Conservation (phyloP, 2,113 vertebrate genomes). For the Turdus rufiventris region DNA sequence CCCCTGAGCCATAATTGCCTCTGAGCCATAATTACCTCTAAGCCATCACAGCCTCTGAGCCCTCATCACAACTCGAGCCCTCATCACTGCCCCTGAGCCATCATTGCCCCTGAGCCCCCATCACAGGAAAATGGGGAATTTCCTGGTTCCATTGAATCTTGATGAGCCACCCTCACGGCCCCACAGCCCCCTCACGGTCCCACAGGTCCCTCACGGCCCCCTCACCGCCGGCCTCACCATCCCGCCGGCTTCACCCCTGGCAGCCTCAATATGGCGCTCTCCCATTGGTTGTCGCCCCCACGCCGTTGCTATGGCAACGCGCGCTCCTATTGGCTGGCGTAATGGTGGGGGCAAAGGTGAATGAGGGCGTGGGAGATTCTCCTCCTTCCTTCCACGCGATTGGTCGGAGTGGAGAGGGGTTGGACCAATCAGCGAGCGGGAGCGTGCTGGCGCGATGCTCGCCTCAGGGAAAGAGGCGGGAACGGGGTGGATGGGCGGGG, state of each 20-base stretch:
- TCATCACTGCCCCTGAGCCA: too few species aligned
- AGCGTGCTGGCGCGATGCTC: conserved; percentile 44
- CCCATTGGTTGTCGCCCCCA: not conserved
- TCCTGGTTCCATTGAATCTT: too few species aligned
- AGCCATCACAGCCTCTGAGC: too few species aligned
- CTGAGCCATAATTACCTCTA: too few species aligned
- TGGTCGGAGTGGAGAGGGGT: not conserved
- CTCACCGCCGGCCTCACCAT: not conserved
- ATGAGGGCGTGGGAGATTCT: accelerated
- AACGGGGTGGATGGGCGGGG: accelerated
- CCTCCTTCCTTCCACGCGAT: not conserved
- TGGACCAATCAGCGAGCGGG: not conserved
- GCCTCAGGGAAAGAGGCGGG: not conserved
- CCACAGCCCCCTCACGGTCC: too few species aligned
- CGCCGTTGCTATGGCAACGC: not conserved
- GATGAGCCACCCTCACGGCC: too few species aligned
- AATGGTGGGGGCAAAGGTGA: accelerated
- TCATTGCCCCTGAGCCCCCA: too few species aligned
- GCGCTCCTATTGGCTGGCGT: not conserved
- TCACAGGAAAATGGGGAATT: too few species aligned
- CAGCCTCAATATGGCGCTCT: not conserved
- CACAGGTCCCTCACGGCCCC: not conserved
- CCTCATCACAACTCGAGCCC: too few species aligned
- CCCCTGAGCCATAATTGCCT: too few species aligned
- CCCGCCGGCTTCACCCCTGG: accelerated